These are phyloP conservation scores for Anoplolepis gracilipes DNA, from an alignment of 1,140 invertebrate species.

Conservation along the genomic window DNA sequence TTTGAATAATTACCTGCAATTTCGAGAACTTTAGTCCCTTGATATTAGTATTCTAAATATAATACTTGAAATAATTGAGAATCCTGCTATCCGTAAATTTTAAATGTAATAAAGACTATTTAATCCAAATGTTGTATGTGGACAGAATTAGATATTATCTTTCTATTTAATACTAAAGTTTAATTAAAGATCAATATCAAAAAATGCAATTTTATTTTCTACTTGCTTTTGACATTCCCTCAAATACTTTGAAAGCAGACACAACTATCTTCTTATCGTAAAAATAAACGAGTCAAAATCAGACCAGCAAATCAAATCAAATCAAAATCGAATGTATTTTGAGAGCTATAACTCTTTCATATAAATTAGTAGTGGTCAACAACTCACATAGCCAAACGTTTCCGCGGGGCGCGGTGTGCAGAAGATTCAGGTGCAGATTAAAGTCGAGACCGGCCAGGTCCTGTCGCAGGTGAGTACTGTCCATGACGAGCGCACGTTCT, in stretches of 20 bases:
- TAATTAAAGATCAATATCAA: background rate
- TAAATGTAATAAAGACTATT: background rate
- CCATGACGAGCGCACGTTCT: conserved; percentile 88
- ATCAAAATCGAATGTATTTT: background rate
- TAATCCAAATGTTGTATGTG: too few relatives aligned
- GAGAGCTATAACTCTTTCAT: background rate
- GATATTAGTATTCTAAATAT: background rate
- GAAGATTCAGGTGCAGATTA: conserved; percentile 86
- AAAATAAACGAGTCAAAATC: background rate
- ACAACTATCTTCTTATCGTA: background rate
- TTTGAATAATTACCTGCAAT: background rate
- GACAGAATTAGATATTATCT: background rate
- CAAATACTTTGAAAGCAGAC: background rate
- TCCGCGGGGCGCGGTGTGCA: conserved; percentile 87
- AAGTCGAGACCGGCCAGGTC: conserved; percentile 88
- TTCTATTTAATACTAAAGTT: background rate
- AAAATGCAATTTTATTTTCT: background rate
- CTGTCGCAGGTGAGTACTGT: conserved; percentile 86
- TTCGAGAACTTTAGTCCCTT: background rate
- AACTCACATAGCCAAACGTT: conserved; percentile 89
- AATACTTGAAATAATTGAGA: too few relatives aligned
- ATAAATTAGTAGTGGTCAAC: background rate
- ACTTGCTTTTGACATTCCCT: background rate
- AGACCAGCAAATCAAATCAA: background rate
- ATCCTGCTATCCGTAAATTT: too few relatives aligned